These are phyloP conservation scores for Coccyzus lansbergi DNA, from an alignment of 2,797 vertebrate genomes.

Conservation along the genomic window DNA sequence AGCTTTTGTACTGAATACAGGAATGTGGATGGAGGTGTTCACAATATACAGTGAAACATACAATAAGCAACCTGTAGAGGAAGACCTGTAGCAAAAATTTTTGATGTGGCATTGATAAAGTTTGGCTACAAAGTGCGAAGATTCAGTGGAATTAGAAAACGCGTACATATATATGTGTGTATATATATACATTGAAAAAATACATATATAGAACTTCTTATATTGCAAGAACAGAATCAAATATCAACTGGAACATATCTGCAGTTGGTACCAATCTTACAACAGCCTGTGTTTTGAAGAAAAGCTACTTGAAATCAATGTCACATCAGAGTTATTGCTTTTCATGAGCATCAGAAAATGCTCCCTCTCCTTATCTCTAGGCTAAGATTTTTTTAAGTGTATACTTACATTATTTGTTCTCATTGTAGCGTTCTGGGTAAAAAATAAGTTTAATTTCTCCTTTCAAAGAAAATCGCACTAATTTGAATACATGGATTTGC, in stretches of 20 bases:
- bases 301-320: background rate
- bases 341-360: conserved; percentile 15
- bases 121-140: background rate
- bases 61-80: background rate
- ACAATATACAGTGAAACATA: background rate
- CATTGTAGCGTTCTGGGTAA: background rate
- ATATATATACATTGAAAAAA: too few species aligned
- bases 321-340: background rate
- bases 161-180: accelerated
- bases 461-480: conserved; percentile 36
- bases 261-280: background rate
- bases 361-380: background rate
- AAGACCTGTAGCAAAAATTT: background rate
- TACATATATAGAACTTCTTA: background rate
- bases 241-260: background rate
- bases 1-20: background rate
- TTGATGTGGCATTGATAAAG: background rate
- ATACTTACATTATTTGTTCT: conserved; percentile 3
- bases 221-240: background rate
- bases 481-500: conserved; percentile 10
- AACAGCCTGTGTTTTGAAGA: background rate
- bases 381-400: background rate
- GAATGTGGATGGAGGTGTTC: background rate
- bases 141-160: background rate
- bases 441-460: conserved; percentile 30